Percentiles rank a stretch among this genome's conserved stretches.
Conservation (phyloP, 2,797 vertebrate species). For the Spinus pinus region DNA sequence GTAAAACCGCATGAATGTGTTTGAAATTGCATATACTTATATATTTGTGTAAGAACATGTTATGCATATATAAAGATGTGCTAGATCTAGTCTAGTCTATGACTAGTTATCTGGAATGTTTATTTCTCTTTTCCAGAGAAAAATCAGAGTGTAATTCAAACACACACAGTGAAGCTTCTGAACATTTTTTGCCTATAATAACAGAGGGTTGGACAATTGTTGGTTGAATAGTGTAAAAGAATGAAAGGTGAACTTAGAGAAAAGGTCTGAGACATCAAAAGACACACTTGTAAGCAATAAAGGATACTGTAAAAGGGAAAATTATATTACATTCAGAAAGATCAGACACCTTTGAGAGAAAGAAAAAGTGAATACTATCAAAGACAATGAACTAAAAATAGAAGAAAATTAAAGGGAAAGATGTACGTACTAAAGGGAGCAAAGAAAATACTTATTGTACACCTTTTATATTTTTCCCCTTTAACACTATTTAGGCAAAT, state of each 20-base stretch:
- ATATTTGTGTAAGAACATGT: background rate
- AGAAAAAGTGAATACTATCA: background rate
- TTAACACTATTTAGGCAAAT: background rate
- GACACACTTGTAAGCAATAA: background rate
- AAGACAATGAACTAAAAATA: background rate
- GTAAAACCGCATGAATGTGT: background rate
- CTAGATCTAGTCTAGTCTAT: background rate
- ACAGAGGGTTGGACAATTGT: background rate
- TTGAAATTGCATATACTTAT: background rate
- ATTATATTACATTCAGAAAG: background rate
- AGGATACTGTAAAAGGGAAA: background rate
- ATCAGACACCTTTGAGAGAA: background rate
- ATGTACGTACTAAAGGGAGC: background rate
- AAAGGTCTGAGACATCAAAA: constrained; percentile 24
- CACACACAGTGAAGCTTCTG: background rate
- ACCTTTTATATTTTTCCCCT: background rate
- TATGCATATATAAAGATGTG: background rate
- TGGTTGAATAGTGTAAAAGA: background rate
- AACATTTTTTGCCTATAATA: background rate
- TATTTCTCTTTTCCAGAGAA: background rate
- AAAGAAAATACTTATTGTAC: background rate
- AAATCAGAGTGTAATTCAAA: background rate
- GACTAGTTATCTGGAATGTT: background rate
- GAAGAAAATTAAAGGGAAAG: background rate
- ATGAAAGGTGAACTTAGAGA: background rate